Evolutionary conservation across 2,888 invertebrate genomes (phyloP), one percentile per base, ranked within the genome.

Genomic region (Ethmia dodecea): DNA sequence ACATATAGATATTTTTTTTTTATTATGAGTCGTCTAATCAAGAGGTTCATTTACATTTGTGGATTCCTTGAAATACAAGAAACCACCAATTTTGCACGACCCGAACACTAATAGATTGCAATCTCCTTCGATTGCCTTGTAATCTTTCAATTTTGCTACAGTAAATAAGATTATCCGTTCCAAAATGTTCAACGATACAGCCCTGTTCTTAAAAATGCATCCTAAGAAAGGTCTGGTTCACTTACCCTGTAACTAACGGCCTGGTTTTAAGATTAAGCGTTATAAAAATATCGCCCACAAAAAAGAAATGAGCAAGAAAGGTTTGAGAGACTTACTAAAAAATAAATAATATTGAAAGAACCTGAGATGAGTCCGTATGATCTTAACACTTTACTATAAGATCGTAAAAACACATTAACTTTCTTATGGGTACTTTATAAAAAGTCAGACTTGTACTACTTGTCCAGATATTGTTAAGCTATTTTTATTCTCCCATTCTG

Each of bases 141-240:
- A 74, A 76, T 72, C 65, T 67, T 71, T 69, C 64, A 72, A 70
- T 74, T 74, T 68, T 44, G 53, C 37, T 50, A 62, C 53, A 63
- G 55, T 61, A 72, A 70, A 69, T 62, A 63, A 75, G 61, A 72
- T 70, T 71, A 60, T 52, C 55, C 38, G 51, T 40, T 47, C 37
- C 34, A 45, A 49, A 43, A 47, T 33, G 33, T 38, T 40, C 16
- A 8, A 18, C 32, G 39, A 46, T 41, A 34, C 63, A 69, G 51
- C 73, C 75, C 71, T 75, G 47, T 71, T 50, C 61, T 75, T 76
- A 73, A 71, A 72, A 69, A 67, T 55, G 58, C 60, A 64, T 68
- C 63, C 59, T 62, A 66, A 67, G 67, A 67, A 56, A 63, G 63
- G 57, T 63, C 60, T 55, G 55, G 52, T 59, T 65, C 60, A 65